A percentile compares a stretch with the other conserved stretches of the same genome.
Evolutionary conservation across 2,113 vertebrate species (phyloP).

Genomic region (Paralichthys olivaceus): DNA sequence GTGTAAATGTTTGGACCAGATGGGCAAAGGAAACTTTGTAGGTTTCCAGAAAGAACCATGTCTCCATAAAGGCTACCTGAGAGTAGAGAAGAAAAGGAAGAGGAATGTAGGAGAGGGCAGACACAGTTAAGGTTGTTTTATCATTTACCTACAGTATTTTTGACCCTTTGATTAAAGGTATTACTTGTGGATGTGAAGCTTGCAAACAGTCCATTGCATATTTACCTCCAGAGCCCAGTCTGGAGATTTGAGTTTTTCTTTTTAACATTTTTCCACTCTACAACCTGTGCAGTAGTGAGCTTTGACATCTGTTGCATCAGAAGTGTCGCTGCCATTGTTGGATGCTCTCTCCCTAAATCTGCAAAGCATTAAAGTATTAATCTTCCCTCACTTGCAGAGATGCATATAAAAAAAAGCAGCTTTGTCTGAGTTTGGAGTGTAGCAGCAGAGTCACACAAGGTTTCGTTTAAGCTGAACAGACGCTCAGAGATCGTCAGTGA

Average conservation of each 20-base stretch:
- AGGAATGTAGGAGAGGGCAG: conserved; percentile 23
- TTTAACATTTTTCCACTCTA: conserved; percentile 9
- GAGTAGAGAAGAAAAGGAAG: conserved; percentile 30
- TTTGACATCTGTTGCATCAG: conserved; percentile 21
- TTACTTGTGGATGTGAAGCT: conserved; percentile 33
- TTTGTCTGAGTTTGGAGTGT: conserved; percentile 37
- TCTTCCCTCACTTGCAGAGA: conserved; percentile 22
- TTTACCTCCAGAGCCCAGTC: conserved; percentile 23
- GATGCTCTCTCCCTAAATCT: conserved; percentile 17
- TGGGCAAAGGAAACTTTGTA: conserved; percentile 53
- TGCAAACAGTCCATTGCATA: conserved; percentile 5
- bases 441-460: conserved; percentile 33
- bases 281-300: conserved; percentile 11
- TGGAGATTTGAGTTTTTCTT: conserved; percentile 11
- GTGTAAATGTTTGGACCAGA: conserved; percentile 67
- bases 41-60: conserved; percentile 50
- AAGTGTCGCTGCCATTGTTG: not conserved
- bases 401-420: conserved; percentile 23
- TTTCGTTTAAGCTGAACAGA: conserved; percentile 37
- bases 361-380: conserved; percentile 38
- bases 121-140: conserved; percentile 13
- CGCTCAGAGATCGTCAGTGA: conserved; percentile 42
- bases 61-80: conserved; percentile 33
- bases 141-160: conserved; percentile 46
- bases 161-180: conserved; percentile 19